A percentile compares a stretch with the other conserved stretches of the same genome.
Evolutionary conservation across 2,888 invertebrate genomes (phyloP).

Genomic region (Dynastes maya): DNA sequence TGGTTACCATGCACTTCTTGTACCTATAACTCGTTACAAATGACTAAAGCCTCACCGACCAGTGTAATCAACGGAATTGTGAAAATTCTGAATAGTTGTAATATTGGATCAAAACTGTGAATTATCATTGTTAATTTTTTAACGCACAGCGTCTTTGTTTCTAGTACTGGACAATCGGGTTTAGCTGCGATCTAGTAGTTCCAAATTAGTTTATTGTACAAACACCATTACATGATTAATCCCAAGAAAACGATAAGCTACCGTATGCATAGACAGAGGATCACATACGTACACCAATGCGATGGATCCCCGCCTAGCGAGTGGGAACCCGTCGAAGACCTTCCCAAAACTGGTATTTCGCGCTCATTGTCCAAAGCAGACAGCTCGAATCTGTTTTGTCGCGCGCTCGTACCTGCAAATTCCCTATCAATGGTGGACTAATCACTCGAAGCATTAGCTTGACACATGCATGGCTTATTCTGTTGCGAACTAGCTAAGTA

Average conservation of each 20-base stretch:
- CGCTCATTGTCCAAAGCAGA: neutral
- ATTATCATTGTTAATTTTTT: too few species aligned
- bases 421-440: constrained; percentile 44
- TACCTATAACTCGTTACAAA: too few species aligned
- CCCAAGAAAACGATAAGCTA: neutral
- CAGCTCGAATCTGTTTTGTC: neutral
- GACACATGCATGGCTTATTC: constrained; percentile 39
- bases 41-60: too few species aligned
- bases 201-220: neutral
- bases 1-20: too few species aligned
- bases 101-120: too few species aligned
- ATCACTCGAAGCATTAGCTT: constrained; percentile 40
- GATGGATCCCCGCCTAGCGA: neutral
- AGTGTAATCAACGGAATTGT: too few species aligned
- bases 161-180: too few species aligned
- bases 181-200: neutral
- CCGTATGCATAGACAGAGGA: neutral
- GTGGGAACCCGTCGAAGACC: neutral
- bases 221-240: constrained; percentile 8
- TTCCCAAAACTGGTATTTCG: neutral
- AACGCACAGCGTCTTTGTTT: too few species aligned
- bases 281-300: neutral
- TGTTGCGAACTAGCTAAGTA: constrained; percentile 34
- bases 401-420: constrained; percentile 29
- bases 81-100: too few species aligned